These are phyloP conservation scores for Lacerta bilineata DNA, from an alignment of 2,797 vertebrate species.

Conservation along the genomic window DNA sequence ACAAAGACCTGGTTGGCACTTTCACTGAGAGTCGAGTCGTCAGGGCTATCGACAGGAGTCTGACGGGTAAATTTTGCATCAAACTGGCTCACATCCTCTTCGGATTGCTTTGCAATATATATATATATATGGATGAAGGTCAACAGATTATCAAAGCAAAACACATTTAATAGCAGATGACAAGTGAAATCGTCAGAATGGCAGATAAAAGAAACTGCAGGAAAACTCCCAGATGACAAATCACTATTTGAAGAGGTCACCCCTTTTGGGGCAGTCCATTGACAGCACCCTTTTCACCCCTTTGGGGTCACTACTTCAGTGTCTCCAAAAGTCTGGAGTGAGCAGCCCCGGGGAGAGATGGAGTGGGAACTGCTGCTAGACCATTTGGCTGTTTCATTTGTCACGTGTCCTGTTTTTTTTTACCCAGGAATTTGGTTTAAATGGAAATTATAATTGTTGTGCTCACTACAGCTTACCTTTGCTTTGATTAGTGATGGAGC, in stretches of 20 bases:
- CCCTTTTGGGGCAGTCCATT: too few species aligned
- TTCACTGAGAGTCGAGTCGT: conserved; percentile 99
- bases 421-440: too few species aligned
- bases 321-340: too few species aligned
- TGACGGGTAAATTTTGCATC: conserved; percentile 99
- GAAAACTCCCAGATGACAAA: neutral
- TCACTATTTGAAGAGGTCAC: neutral
- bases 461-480: too few species aligned
- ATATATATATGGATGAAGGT: neutral
- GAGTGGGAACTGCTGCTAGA: too few species aligned
- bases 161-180: conserved; percentile 57
- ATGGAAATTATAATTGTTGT: too few species aligned
- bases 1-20: conserved; percentile 99
- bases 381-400: too few species aligned
- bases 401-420: too few species aligned
- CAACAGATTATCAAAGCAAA: conserved; percentile 69
- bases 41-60: conserved; percentile 98
- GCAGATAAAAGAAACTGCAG: neutral
- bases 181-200: conserved; percentile 64
- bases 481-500: too few species aligned
- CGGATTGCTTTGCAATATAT: conserved; percentile 91
- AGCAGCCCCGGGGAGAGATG: too few species aligned
- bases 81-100: conserved; percentile 99
- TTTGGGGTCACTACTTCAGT: too few species aligned
- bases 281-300: too few species aligned